Evolutionary conservation across 2,797 vertebrate species (phyloP).

Genomic region (Chiloscyllium punctatum): DNA sequence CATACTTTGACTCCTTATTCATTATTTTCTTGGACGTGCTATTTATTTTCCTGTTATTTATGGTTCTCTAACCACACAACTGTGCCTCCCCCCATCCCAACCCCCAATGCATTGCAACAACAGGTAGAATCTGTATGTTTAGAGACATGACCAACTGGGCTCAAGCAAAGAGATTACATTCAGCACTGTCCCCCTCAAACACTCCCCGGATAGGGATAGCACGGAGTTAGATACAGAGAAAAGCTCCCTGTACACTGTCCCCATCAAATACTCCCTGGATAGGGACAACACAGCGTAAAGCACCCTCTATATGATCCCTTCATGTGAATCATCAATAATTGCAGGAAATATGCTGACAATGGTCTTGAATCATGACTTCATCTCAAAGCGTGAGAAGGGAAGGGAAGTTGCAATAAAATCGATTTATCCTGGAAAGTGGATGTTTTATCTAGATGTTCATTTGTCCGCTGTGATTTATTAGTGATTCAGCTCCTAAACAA

Average conservation of each 20-base stretch:
- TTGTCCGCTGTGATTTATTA: not conserved
- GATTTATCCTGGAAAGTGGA: not conserved
- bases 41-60: conserved; percentile 25
- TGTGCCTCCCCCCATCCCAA: too few species aligned
- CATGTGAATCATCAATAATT: not conserved
- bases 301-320: not conserved
- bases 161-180: not conserved
- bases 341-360: not conserved
- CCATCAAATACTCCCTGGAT: not conserved
- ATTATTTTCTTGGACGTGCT: not conserved
- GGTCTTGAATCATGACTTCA: not conserved
- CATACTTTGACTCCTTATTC: not conserved
- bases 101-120: too few species aligned
- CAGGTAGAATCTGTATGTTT: not conserved
- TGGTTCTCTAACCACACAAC: not conserved
- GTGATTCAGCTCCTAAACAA: not conserved
- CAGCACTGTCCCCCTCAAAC: too few species aligned
- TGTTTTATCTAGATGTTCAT: not conserved
- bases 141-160: too few species aligned
- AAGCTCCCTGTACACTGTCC: not conserved
- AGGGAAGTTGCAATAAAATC: not conserved
- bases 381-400: not conserved
- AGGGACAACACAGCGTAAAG: not conserved
- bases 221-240: not conserved
- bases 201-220: not conserved